phyloP scores from a whole-genome alignment of 2,797 vertebrate species.

The Carduelis carduelis region DNA sequence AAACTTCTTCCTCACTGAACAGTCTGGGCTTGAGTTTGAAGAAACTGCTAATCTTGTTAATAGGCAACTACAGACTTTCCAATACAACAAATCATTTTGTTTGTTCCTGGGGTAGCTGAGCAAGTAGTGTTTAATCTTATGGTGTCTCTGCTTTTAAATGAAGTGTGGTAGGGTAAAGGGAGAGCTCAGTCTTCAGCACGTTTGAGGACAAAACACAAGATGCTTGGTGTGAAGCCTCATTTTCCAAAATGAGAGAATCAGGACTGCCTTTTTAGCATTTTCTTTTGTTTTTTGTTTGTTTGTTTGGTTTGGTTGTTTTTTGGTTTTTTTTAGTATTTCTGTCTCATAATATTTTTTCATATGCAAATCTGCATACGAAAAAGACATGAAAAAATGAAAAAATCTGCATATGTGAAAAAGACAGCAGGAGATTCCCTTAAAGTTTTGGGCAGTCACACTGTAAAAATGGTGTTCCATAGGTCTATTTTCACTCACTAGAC shows the following conservation, averaged over 20 bases:
- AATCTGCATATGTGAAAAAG: background rate
- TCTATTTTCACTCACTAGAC: background rate
- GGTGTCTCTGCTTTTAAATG: background rate
- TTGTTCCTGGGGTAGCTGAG: background rate
- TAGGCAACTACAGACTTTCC: background rate
- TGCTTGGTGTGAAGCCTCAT: background rate
- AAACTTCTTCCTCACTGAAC: background rate
- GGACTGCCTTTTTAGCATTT: accelerated
- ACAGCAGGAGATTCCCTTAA: background rate
- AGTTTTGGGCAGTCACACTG: background rate
- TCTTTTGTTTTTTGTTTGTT: background rate
- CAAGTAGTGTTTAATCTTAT: accelerated
- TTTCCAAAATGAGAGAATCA: background rate
- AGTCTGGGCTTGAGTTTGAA: background rate
- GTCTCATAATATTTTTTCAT: background rate
- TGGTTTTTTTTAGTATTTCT: background rate
- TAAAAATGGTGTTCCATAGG: accelerated
- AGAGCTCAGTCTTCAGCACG: background rate
- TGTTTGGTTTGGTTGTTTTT: background rate
- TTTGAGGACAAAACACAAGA: background rate
- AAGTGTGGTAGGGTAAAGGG: background rate
- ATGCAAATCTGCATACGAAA: background rate
- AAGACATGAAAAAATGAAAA: no score
- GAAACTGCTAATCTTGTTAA: background rate
- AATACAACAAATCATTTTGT: background rate